Evolutionary conservation across 2,113 vertebrate species (phyloP), one percentile per base, ranked within the genome.

Genomic region (Mus spicilegus): DNA sequence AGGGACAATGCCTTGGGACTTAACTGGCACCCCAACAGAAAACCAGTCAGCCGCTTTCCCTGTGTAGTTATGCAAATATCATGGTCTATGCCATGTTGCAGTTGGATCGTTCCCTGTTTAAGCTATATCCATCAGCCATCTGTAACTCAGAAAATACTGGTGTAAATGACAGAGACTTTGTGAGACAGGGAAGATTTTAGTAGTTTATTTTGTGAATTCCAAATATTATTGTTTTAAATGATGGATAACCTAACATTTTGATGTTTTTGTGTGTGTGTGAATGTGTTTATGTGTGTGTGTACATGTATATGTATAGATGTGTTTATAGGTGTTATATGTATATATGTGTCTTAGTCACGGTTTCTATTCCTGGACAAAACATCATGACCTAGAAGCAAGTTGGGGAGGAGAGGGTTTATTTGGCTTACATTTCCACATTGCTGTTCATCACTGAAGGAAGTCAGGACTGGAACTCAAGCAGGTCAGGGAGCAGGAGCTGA

Each of bases 101-200:
- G 76, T 5, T 56, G 16, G 17, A 5, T n/a, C 3, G 54, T 90
- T 81, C 61, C 14, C 39, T 84, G 1, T 51, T 70, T 4, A 26
- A 84, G 20, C 63, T 24, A 54, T 77, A 65, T 75, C 56, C 33
- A 33, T 19, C 72, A 91, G 36, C 33, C 1, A 49, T 72, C 72
- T 75, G 36, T 84, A 30, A 72, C 73, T 95, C 94, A 39, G 85
- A 72, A 93, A 92, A 86, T 49, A 54, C n/a, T 91, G n/a, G 4
- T 51, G 63, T 84, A 49, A n/a, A 0, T 49, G 2, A 65, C 69
- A 75, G 76, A 26, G 51, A 76, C 19, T 12, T 91, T 87, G 33
- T 67, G 11, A 54, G 56, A 91, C 36, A 63, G 28, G 17, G 28
- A 22, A 20, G 8, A 61, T 61, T 92, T 77, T 82, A 20, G 8